Evolutionary conservation across 2,888 invertebrate genomes (phyloP).

Genomic region (Norana najaformis): DNA sequence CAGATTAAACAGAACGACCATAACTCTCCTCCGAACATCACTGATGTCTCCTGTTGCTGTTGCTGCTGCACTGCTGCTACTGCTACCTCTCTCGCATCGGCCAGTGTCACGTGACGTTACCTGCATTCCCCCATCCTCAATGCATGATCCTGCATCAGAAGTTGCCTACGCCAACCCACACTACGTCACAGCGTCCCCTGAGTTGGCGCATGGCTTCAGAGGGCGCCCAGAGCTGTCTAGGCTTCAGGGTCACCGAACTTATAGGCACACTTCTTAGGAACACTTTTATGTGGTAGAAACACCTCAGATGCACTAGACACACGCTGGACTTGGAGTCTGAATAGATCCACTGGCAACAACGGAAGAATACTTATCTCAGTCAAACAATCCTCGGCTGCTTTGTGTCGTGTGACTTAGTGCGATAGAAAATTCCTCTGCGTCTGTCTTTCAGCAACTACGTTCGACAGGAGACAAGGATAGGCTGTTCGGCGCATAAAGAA

Average conservation of each 20-base stretch:
- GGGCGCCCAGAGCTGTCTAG: neutral
- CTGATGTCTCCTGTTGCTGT: neutral
- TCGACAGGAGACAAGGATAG: too few species aligned
- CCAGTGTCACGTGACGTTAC: neutral
- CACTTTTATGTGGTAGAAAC: neutral
- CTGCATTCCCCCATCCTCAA: neutral
- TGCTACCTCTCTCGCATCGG: neutral
- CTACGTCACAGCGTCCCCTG: neutral
- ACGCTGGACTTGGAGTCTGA: neutral
- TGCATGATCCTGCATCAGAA: neutral
- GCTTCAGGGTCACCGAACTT: neutral
- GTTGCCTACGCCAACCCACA: neutral
- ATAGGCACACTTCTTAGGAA: neutral
- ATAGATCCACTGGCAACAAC: neutral
- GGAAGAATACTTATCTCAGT: too few species aligned
- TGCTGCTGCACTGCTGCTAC: slow-evolving; percentile 13
- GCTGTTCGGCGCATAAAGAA: neutral
- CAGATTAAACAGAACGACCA: neutral
- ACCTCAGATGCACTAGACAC: neutral
- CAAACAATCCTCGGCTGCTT: neutral
- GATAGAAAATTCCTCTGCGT: neutral
- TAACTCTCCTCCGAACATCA: neutral
- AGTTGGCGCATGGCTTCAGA: neutral
- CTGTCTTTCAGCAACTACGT: neutral
- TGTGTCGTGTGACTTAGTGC: neutral